These are phyloP conservation scores for Epistrophe eligans DNA, from an alignment of 2,888 invertebrate species.

Conservation along the genomic window DNA sequence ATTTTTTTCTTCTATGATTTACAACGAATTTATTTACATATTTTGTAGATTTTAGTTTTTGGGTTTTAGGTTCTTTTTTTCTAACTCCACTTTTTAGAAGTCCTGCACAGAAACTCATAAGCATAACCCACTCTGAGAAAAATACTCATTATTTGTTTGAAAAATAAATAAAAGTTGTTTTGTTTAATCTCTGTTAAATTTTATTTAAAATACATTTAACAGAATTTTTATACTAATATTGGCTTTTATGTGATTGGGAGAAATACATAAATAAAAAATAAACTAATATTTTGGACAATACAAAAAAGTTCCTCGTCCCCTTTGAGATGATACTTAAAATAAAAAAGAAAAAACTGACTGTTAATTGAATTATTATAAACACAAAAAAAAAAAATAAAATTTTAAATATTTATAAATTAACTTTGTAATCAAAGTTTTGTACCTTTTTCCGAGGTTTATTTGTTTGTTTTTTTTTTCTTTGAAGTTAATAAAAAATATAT, in stretches of 20 bases:
- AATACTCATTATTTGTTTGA: constrained; percentile 15
- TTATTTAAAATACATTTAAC: not conserved
- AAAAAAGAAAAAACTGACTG: constrained; percentile 41
- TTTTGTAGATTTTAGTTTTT: constrained; percentile 60
- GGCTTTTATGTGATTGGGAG: constrained; percentile 42
- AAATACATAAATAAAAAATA: constrained; percentile 21
- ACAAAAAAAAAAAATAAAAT: constrained; percentile 31
- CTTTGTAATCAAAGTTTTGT: constrained; percentile 65
- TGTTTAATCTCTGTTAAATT: not conserved
- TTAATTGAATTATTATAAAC: constrained; percentile 51
- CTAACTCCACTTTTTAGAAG: constrained; percentile 40
- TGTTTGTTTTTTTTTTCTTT: constrained; percentile 48
- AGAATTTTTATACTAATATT: constrained; percentile 8
- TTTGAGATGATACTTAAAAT: constrained; percentile 40
- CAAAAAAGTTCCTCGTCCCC: constrained; percentile 32
- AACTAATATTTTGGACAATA: constrained; percentile 66
- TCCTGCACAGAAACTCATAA: constrained; percentile 39
- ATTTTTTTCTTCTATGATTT: constrained; percentile 42
- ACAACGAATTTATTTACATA: constrained; percentile 61
- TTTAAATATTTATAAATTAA: constrained; percentile 38
- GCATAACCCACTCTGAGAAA: constrained; percentile 7
- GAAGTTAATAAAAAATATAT: constrained; percentile 63
- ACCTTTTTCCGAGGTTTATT: constrained; percentile 53
- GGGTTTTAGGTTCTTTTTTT: constrained; percentile 31
- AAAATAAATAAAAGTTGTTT: not conserved